Conservation (phyloP, 2,113 vertebrate species). For the Nanorana parkeri region DNA sequence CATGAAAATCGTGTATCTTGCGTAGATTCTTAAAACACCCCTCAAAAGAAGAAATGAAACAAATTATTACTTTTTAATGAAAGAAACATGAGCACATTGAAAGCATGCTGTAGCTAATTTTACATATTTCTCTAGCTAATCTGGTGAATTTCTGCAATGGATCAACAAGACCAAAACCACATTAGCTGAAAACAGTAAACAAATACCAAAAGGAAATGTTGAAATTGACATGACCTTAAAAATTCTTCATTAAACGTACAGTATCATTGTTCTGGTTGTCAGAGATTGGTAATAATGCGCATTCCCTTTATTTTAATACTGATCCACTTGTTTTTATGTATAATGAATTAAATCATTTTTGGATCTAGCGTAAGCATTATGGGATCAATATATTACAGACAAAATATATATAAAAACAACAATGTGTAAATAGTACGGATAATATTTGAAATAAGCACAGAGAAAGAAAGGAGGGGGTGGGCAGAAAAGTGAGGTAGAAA, state of each 20-base stretch:
- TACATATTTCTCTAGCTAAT: not conserved
- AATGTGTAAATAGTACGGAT: too few species aligned
- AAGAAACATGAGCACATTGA: not conserved
- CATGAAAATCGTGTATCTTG: too few species aligned
- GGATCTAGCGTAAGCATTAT: too few species aligned
- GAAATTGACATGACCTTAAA: not conserved
- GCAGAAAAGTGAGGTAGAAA: too few species aligned
- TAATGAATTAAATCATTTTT: too few species aligned
- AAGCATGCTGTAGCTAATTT: not conserved
- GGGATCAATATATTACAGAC: too few species aligned
- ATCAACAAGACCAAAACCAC: not conserved
- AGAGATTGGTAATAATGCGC: not conserved
- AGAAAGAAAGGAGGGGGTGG: too few species aligned
- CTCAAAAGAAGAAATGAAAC: not conserved
- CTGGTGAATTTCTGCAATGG: not conserved
- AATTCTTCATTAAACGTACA: not conserved
- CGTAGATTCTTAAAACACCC: too few species aligned
- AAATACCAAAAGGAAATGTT: not conserved
- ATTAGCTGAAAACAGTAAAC: not conserved
- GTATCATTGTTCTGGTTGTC: not conserved
- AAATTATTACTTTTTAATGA: not conserved
- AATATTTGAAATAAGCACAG: too few species aligned
- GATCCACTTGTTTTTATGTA: not conserved
- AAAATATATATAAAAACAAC: too few species aligned
- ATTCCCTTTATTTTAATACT: not conserved